Evolutionary conservation across 1,140 invertebrate genomes (phyloP).

Genomic region (Nasonia longicornis): DNA sequence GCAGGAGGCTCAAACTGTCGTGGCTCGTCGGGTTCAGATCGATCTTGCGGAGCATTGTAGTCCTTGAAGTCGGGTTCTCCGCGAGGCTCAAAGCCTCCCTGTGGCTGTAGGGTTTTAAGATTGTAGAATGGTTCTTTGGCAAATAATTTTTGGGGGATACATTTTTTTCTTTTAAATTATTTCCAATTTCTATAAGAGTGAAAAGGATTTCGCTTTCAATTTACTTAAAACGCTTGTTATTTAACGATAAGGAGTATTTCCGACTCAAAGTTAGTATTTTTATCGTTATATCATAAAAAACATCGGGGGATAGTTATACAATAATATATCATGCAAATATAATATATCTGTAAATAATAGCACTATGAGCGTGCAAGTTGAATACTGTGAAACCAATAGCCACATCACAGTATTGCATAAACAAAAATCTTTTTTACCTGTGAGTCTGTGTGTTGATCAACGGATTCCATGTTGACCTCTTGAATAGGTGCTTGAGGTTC

Average conservation of each 20-base stretch:
- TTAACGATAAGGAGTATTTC: too few relatives aligned
- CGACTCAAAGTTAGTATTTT: too few relatives aligned
- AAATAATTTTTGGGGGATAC: neutral
- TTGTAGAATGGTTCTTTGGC: conserved; percentile 28
- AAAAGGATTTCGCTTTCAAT: too few relatives aligned
- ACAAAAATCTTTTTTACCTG: neutral
- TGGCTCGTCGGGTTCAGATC: conserved; percentile 7
- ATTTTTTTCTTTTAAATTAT: neutral
- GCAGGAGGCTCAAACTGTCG: conserved; percentile 9
- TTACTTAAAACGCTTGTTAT: too few relatives aligned
- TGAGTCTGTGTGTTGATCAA: conserved; percentile 6
- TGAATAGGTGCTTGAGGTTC: conserved; percentile 2
- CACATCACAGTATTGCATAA: neutral
- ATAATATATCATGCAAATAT: too few relatives aligned
- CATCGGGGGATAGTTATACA: too few relatives aligned
- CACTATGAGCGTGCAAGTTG: neutral
- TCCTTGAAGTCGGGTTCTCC: neutral
- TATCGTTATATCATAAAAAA: too few relatives aligned
- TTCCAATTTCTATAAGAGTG: too few relatives aligned
- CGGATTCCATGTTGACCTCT: neutral
- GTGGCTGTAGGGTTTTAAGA: conserved; percentile 33
- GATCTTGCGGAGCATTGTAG: neutral
- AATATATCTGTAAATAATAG: too few relatives aligned
- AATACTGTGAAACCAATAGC: neutral
- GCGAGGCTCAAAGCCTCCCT: conserved; percentile 3